Percentiles rank a stretch among this genome's conserved stretches.
These are phyloP conservation scores for Trichechus manatus DNA, from an alignment of 2,113 vertebrate species.

Conservation along the genomic window DNA sequence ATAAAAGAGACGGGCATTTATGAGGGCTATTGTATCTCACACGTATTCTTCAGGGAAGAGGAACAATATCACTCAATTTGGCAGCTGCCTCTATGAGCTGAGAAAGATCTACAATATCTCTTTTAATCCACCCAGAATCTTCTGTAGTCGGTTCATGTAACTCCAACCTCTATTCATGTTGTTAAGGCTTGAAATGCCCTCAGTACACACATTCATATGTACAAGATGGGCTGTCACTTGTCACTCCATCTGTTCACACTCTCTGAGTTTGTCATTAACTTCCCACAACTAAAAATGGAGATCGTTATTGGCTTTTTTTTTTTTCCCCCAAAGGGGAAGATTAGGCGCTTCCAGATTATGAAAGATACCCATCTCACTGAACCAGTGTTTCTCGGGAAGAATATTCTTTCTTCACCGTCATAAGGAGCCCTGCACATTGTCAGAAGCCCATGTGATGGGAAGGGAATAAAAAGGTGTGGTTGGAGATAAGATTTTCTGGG, in stretches of 20 bases:
- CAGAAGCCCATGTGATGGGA: not conserved
- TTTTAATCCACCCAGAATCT: not conserved
- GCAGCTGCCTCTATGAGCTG: not conserved
- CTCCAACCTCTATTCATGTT: not conserved
- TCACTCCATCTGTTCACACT: not conserved
- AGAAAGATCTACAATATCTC: not conserved
- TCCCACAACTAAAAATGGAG: not conserved
- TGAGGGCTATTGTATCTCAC: not conserved
- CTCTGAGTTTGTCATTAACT: not conserved
- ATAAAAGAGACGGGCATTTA: not conserved
- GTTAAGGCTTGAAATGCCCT: constrained; percentile 21
- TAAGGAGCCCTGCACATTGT: not conserved
- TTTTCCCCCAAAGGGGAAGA: not conserved
- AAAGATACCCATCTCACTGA: not conserved
- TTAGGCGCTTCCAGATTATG: not conserved
- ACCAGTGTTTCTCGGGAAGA: not conserved
- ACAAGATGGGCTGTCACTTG: not conserved
- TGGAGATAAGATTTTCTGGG: not conserved
- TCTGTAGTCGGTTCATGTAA: not conserved
- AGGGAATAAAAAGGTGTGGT: not conserved
- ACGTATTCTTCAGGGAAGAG: not conserved
- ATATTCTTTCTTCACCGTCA: not conserved
- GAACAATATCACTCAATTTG: not conserved
- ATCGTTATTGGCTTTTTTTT: not conserved
- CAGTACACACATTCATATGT: not conserved